Percentiles rank a stretch among this genome's conserved stretches.
Conservation (phyloP, 1,140 invertebrate genomes). For the Teleopsis dalmanni region DNA sequence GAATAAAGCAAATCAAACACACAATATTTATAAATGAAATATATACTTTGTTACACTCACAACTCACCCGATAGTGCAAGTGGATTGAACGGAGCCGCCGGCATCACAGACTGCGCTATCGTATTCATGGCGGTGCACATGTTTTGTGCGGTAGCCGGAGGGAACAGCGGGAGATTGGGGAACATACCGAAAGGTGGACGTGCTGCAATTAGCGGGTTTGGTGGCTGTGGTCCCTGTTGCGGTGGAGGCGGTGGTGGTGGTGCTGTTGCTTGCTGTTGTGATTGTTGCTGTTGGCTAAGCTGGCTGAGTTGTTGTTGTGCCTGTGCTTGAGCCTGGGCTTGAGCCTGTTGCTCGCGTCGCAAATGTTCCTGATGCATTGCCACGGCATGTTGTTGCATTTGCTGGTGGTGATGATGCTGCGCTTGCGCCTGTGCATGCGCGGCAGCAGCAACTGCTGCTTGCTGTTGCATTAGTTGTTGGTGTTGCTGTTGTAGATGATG, state of each 20-base stretch:
- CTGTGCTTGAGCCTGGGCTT: slow-evolving; percentile 16
- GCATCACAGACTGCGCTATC: slow-evolving; percentile 66
- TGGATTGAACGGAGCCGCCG: slow-evolving; percentile 70
- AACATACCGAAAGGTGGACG: slow-evolving; percentile 53
- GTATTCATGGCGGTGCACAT: slow-evolving; percentile 65
- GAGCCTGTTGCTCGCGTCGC: slow-evolving; percentile 32
- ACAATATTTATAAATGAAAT: not conserved
- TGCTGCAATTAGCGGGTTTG: slow-evolving; percentile 32
- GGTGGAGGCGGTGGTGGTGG: slow-evolving; percentile 22
- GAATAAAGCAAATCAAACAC: not conserved
- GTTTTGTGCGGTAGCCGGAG: slow-evolving; percentile 49
- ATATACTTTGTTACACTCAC: not conserved
- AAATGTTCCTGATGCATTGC: slow-evolving; percentile 36
- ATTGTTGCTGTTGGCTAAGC: slow-evolving; percentile 5
- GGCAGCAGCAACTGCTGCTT: slow-evolving; percentile 32
- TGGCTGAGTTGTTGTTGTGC: slow-evolving; percentile 3
- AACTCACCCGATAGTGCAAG: slow-evolving; percentile 54
- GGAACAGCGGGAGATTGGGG: slow-evolving; percentile 56
- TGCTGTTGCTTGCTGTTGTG: slow-evolving; percentile 6
- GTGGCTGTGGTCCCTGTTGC: slow-evolving; percentile 35
- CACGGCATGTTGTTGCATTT: slow-evolving; percentile 34
- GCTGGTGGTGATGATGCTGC: slow-evolving; percentile 30
- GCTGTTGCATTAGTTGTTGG: slow-evolving; percentile 39
- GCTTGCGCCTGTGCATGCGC: slow-evolving; percentile 19
- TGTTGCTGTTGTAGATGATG: slow-evolving; percentile 39